These are phyloP conservation scores for Eleginops maclovinus DNA, from an alignment of 2,113 vertebrate species.

Conservation along the genomic window DNA sequence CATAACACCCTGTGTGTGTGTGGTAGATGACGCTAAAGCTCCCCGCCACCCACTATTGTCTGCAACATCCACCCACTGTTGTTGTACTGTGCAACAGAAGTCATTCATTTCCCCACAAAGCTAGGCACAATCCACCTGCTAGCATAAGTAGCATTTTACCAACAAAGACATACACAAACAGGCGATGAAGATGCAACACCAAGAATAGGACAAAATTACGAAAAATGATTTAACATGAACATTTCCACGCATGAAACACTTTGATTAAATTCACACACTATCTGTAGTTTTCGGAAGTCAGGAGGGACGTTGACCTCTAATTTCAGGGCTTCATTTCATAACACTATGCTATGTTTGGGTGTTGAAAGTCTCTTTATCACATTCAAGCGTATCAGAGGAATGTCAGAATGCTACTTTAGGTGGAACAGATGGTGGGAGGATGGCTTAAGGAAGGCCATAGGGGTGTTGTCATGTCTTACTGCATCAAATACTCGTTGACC, in stretches of 20 bases:
- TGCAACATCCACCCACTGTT: slow-evolving; percentile 62
- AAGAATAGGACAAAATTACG: not conserved
- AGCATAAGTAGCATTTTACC: slow-evolving; percentile 51
- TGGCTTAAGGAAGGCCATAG: not conserved
- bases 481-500: not conserved
- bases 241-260: not conserved
- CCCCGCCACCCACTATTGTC: slow-evolving; percentile 71
- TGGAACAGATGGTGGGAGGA: not conserved
- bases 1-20: slow-evolving; percentile 45
- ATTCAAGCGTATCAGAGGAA: slow-evolving; percentile 28
- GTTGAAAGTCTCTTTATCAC: slow-evolving; percentile 28
- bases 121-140: slow-evolving; percentile 58
- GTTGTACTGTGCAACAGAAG: slow-evolving; percentile 52
- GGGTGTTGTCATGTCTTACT: not conserved
- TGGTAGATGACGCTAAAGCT: slow-evolving; percentile 29
- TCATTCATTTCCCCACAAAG: slow-evolving; percentile 70
- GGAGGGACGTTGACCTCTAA: slow-evolving; percentile 32
- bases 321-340: slow-evolving; percentile 20
- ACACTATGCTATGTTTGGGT: not conserved
- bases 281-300: slow-evolving; percentile 23
- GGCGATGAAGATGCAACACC: not conserved
- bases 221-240: slow-evolving; percentile 25
- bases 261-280: slow-evolving; percentile 11
- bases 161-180: slow-evolving; percentile 26
- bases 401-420: slow-evolving; percentile 17